Base-by-base conservation (phyloP, 2,113 vertebrate species). In the Tyto alba region DNA sequence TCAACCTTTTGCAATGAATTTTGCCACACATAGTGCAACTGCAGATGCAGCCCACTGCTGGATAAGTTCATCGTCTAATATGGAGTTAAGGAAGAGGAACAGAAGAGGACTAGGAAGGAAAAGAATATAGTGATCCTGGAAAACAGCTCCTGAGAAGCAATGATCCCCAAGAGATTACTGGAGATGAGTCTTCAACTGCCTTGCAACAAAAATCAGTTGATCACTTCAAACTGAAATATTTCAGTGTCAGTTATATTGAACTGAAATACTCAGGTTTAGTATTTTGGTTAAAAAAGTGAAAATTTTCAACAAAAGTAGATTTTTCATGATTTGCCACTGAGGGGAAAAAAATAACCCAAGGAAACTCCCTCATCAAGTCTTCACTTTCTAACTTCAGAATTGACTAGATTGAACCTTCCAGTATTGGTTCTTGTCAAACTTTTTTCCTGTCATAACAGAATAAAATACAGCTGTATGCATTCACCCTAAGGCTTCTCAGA, bases 281-380 rank as follows among this genome's bases (percentile, higher is more conserved):
- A 14, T 69, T 71, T 81, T 82, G 36, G 7, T 53, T 78, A 50
- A 29, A 63, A 62, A 63, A 67, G 3, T 47, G 27, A 40, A 62
- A 25, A 6, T 56, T 69, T 89, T 57, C 34, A 85, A 13, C 13
- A 59, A 60, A 93, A 64, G 8, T 1, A 0, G 11, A 9, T 53
- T 76, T 86, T 89, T 56, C 30, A 13, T 22, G 16, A 13, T 36
- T 32, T 18, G 3, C 15, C 16, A 30, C 1, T 21, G 11, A 47
- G 8, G 1, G 1, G 0, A 4, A 8, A 5, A 6, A 43, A 7
- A 7, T 75, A 25, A 7, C 3, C 10, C 8, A 16, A 41, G 7
- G 25, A 59, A 77, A 62, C 69, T 36, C 50, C 21, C 43, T 52
- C 3, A 2, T 40, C 34, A 73, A 45, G 19, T 60, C 21, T 62